Evolutionary conservation across 2,888 invertebrate species (phyloP), one percentile per base, ranked within the genome.

Genomic region (Xestobium rufovillosum): DNA sequence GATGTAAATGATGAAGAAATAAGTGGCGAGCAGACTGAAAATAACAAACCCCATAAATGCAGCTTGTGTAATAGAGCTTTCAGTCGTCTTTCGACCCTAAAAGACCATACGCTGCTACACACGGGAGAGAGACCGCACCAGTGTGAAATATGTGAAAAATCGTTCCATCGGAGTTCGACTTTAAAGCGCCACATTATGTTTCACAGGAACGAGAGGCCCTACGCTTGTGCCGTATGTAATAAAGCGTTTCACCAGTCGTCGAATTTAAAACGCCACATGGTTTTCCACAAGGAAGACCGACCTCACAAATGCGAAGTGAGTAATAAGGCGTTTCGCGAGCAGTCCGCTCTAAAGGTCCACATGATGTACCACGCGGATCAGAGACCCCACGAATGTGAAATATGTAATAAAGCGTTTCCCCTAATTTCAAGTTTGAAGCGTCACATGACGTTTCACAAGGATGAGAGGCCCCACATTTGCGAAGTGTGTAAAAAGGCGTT

Each of bases 11-110:
- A n/a, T n/a, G n/a, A n/a, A n/a, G n/a, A n/a, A n/a, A n/a, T n/a
- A n/a, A n/a, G n/a, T n/a, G n/a, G n/a, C n/a, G n/a, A n/a, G n/a
- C n/a, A n/a, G n/a, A n/a, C n/a, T n/a, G n/a, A n/a, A n/a, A 19
- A 19, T 19, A n/a, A 19, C n/a, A 19, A 19, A 19, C 23, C 23
- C 6, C n/a, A 19, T 19, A 19, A 19, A 19, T 19, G 23, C n/a
- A 19, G n/a, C n/a, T n/a, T 19, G 6, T 19, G 23, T 19, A 19
- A 19, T n/a, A 19, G 23, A 19, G 23, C 23, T 8, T 19, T 19
- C 23, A 8, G 6, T 19, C 23, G 23, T 6, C 6, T 6, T n/a
- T 6, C 6, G 6, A 6, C n/a, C n/a, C n/a, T 19, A 19, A 6
- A 8, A 6, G 6, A 19, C 6, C 23, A 19, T n/a, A 8, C 6